Evolutionary conservation across 2,797 vertebrate genomes (phyloP).

Genomic region (Phalloptychus januarius): DNA sequence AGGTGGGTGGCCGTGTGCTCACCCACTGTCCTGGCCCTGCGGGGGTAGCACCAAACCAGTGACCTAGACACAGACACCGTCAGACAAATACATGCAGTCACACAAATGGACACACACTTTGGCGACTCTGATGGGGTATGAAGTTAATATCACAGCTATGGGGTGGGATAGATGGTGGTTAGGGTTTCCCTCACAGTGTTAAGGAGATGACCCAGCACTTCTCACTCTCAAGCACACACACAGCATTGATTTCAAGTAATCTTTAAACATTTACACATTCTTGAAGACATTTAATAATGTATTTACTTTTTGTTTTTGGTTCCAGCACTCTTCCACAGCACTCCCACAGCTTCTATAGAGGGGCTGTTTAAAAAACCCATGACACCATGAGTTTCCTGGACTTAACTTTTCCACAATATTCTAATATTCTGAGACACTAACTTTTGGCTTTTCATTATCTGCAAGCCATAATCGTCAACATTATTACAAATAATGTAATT

Average conservation of each 20-base stretch:
- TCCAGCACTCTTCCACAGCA: neutral
- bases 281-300: neutral
- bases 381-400: neutral
- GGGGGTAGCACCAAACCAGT: conserved; percentile 69
- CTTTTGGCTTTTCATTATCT: neutral
- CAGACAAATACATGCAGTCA: conserved; percentile 28
- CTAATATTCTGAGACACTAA: neutral
- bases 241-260: conserved; percentile 5
- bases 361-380: neutral
- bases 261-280: conserved; percentile 12
- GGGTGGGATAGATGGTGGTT: conserved; percentile 27
- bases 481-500: neutral
- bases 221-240: conserved; percentile 20
- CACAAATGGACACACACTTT: conserved; percentile 28
- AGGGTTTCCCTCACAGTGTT: conserved; percentile 52
- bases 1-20: conserved; percentile 87
- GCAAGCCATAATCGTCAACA: neutral
- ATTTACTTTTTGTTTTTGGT: neutral
- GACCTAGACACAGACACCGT: conserved; percentile 56
- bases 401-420: neutral
- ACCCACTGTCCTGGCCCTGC: conserved; percentile 71
- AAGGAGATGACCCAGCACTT: conserved; percentile 54
- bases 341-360: neutral
- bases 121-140: conserved; percentile 35
- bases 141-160: conserved; percentile 58